Evolutionary conservation across 1,140 invertebrate species (phyloP).

Genomic region (Brachystomella parvula): DNA sequence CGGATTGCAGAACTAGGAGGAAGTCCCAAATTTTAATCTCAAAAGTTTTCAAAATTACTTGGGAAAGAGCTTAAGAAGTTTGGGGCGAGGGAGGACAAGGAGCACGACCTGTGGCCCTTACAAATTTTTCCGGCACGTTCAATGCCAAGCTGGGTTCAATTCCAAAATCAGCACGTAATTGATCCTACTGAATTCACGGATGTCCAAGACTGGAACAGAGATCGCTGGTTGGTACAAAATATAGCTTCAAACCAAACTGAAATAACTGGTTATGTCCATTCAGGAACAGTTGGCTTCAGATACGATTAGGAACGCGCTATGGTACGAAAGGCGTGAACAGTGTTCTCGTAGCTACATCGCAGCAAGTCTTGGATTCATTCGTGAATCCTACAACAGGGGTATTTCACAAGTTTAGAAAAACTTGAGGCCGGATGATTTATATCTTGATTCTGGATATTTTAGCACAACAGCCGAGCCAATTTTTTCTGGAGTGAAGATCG

Average conservation of each 20-base stretch:
- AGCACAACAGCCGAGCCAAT: slow-evolving; percentile 2
- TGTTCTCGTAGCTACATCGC: slow-evolving; percentile 7
- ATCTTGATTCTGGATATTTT: background rate
- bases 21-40: background rate
- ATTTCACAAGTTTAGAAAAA: background rate
- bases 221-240: slow-evolving; percentile 8
- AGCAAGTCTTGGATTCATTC: slow-evolving; percentile 1
- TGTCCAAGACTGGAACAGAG: background rate
- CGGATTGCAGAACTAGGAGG: no score
- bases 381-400: background rate
- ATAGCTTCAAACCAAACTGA: background rate
- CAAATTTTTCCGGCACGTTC: background rate
- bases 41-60: background rate
- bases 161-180: slow-evolving; percentile 19
- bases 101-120: background rate
- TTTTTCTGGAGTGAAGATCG: slow-evolving; percentile 17
- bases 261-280: background rate
- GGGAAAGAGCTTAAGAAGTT: background rate
- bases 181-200: slow-evolving; percentile 4
- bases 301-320: background rate
- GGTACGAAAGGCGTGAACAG: slow-evolving; percentile 16
- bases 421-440: background rate
- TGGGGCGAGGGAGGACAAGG: background rate
- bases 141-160: slow-evolving; percentile 21
- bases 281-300: slow-evolving; percentile 18